A percentile compares a stretch with the other conserved stretches of the same genome.
Evolutionary conservation across 2,113 vertebrate species (phyloP).

Genomic region (Pleuronectes platessa): DNA sequence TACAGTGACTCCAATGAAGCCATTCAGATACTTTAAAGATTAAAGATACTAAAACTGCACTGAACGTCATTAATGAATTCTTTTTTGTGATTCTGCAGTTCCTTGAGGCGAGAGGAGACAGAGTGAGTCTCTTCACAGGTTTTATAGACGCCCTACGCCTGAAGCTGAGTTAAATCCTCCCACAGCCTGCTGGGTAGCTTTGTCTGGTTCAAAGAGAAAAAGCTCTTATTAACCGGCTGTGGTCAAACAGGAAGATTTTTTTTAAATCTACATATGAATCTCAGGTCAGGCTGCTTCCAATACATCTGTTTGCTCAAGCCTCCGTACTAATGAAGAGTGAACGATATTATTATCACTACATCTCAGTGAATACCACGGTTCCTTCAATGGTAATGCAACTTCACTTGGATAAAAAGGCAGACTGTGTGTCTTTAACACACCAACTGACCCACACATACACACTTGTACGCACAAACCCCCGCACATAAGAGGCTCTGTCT

Average conservation of each 20-base stretch:
- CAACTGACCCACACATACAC: slow-evolving; percentile 19
- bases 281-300: slow-evolving; percentile 23
- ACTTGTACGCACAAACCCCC: slow-evolving; percentile 3
- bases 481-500: slow-evolving; percentile 23
- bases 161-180: slow-evolving; percentile 50
- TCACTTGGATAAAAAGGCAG: slow-evolving; percentile 36
- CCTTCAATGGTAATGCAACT: slow-evolving; percentile 61
- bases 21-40: slow-evolving; percentile 35
- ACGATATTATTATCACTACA: slow-evolving; percentile 45
- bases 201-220: neutral
- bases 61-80: slow-evolving; percentile 48
- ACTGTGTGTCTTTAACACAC: slow-evolving; percentile 29
- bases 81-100: slow-evolving; percentile 39
- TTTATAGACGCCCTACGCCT: slow-evolving; percentile 48
- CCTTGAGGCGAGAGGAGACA: slow-evolving; percentile 48
- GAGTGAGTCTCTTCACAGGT: slow-evolving; percentile 56
- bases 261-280: slow-evolving; percentile 19
- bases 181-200: slow-evolving; percentile 18
- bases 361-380: slow-evolving; percentile 41
- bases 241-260: slow-evolving; percentile 3
- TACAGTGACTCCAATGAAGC: slow-evolving; percentile 8
- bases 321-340: slow-evolving; percentile 39
- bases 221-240: slow-evolving; percentile 25
- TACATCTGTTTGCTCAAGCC: slow-evolving; percentile 35
- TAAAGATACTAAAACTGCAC: slow-evolving; percentile 29